Conservation (phyloP, 2,113 vertebrate species). For the Colistium nudipinnis region DNA sequence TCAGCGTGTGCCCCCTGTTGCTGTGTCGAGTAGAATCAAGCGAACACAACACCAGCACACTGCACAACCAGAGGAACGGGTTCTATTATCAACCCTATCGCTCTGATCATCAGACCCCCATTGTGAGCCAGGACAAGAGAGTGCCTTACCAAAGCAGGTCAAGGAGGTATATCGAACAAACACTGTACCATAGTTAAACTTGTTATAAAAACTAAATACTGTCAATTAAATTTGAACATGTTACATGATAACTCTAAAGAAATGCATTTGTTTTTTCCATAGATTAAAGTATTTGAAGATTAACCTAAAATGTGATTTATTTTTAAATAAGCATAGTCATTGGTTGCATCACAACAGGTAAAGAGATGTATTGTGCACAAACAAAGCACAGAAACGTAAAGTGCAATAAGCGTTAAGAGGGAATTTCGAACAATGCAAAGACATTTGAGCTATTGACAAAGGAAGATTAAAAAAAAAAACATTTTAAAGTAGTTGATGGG, state of each 20-base stretch:
- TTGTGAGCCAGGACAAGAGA: constrained; percentile 25
- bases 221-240: no score
- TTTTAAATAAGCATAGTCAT: neutral
- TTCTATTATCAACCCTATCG: constrained; percentile 51
- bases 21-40: constrained; percentile 33
- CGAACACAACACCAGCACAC: constrained; percentile 40
- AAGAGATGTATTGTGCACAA: neutral
- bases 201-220: neutral
- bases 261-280: neutral
- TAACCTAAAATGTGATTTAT: neutral
- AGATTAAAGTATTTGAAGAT: neutral
- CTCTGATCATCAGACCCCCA: neutral
- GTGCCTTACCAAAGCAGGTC: neutral
- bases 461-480: constrained; percentile 18
- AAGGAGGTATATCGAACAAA: neutral
- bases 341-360: neutral
- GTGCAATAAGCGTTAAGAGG: neutral
- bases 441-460: constrained; percentile 48
- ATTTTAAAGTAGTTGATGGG: constrained; percentile 46
- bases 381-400: neutral
- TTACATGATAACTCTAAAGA: no score
- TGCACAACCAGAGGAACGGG: constrained; percentile 65
- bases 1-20: constrained; percentile 57
- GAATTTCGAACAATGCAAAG: no score
- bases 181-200: neutral